These are phyloP conservation scores for Clivina fossor DNA, from an alignment of 2,888 invertebrate species.

Conservation along the genomic window DNA sequence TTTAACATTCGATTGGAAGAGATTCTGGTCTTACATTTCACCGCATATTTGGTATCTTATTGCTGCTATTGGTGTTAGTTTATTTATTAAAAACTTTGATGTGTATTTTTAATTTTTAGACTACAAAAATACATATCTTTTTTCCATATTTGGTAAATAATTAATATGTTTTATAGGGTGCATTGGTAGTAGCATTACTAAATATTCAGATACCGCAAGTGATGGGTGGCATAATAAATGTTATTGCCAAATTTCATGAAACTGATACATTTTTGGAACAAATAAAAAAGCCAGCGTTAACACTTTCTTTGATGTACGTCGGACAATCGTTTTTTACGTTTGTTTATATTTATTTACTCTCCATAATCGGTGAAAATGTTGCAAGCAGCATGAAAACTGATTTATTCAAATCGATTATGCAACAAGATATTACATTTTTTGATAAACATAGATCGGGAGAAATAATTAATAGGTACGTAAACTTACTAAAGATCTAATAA, in stretches of 20 bases:
- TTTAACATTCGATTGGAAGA: conserved; percentile 75
- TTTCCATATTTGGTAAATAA: conserved; percentile 6
- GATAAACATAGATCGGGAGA: conserved; percentile 90
- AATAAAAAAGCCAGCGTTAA: conserved; percentile 67
- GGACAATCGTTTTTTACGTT: conserved; percentile 86
- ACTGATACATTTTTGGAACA: conserved; percentile 60
- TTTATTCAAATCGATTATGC: conserved; percentile 78
- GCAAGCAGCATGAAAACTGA: conserved; percentile 79
- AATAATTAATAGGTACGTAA: conserved; percentile 76
- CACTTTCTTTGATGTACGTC: conserved; percentile 68
- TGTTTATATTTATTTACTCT: conserved; percentile 82
- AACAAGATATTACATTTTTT: conserved; percentile 89
- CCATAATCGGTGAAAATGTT: conserved; percentile 86
- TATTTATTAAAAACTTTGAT: conserved; percentile 10
- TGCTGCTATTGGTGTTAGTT: conserved; percentile 76
- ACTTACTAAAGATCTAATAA: neutral
- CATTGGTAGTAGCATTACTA: conserved; percentile 80
- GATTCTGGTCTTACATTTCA: conserved; percentile 70
- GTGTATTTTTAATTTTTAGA: conserved; percentile 8
- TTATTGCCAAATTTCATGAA: conserved; percentile 62
- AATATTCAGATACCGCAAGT: conserved; percentile 88
- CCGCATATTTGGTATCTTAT: conserved; percentile 77
- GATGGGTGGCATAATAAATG: conserved; percentile 82
- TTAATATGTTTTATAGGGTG: conserved; percentile 66
- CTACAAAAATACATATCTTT: conserved; percentile 9